phyloP scores from a whole-genome alignment of 2,888 invertebrate genomes.

The Pristionchus entomophagus region DNA sequence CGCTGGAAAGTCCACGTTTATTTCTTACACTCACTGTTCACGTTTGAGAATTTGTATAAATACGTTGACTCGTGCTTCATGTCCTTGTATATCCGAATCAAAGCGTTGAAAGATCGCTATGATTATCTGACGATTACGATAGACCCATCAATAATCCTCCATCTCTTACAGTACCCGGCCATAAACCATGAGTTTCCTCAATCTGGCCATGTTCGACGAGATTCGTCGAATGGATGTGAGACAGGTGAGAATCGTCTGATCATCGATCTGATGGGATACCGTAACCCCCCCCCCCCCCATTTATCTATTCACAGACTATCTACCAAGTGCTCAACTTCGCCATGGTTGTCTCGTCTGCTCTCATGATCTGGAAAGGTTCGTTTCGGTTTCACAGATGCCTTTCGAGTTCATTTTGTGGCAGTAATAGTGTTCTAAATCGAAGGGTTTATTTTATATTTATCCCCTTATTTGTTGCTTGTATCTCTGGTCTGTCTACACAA shows the following conservation, averaged over 20 bases:
- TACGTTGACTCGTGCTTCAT: background rate
- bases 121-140: background rate
- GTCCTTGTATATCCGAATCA: background rate
- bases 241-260: slow-evolving; percentile 82
- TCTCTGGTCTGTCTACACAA: no score
- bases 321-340: slow-evolving; percentile 88
- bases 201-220: slow-evolving; percentile 84
- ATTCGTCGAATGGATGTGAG: slow-evolving; percentile 97
- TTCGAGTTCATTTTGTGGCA: background rate
- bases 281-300: background rate
- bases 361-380: slow-evolving; percentile 99
- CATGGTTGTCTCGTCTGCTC: slow-evolving; percentile 98
- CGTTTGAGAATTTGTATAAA: slow-evolving; percentile 33
- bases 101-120: slow-evolving; percentile 32
- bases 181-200: slow-evolving; percentile 47
- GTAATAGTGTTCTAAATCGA: background rate
- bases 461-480: no score
- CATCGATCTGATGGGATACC: background rate
- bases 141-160: background rate
- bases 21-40: slow-evolving; percentile 24
- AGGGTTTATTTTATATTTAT: no score
- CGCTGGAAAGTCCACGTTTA: background rate
- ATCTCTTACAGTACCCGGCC: slow-evolving; percentile 6
- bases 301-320: slow-evolving; percentile 27
- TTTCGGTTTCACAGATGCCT: background rate